Conservation (phyloP, 2,113 vertebrate species). For the Motacilla alba region DNA sequence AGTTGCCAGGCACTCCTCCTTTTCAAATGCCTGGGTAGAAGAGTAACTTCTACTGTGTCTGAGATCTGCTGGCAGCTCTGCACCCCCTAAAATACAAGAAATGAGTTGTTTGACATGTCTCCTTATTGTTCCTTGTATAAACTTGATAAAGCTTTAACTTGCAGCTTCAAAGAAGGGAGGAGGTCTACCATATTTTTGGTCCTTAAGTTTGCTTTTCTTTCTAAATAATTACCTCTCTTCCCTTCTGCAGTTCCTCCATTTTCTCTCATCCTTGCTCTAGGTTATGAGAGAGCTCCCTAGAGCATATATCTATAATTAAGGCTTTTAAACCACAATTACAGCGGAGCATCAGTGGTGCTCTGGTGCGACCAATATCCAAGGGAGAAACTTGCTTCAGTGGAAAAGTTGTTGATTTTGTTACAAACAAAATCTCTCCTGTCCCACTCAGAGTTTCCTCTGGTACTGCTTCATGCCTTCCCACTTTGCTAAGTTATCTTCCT, state of each 20-base stretch:
- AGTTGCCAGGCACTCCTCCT: not conserved
- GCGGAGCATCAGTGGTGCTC: not conserved
- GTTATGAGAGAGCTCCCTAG: slow-evolving; percentile 36
- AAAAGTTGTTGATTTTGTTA: not conserved
- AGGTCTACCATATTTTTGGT: not conserved
- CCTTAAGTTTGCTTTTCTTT: slow-evolving; percentile 16
- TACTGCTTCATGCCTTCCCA: not conserved
- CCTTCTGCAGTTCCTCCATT: slow-evolving; percentile 5
- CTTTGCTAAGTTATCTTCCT: not conserved
- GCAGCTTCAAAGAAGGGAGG: not conserved
- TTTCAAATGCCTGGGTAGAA: not conserved
- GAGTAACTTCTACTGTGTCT: not conserved
- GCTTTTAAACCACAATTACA: slow-evolving; percentile 30
- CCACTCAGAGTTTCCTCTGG: not conserved
- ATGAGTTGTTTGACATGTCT: not conserved
- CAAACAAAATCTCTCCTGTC: not conserved
- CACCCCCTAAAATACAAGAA: not conserved
- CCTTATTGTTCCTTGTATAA: not conserved
- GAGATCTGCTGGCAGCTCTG: not conserved
- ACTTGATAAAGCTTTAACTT: not conserved
- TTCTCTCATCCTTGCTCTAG: slow-evolving; percentile 43
- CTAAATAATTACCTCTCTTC: slow-evolving; percentile 11
- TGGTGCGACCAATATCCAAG: not conserved
- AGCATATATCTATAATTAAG: slow-evolving; percentile 30
- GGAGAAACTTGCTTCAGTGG: not conserved